Percentiles rank a stretch among this genome's conserved stretches.
Conservation (phyloP, 2,113 vertebrate genomes). For the Antennarius striatus region DNA sequence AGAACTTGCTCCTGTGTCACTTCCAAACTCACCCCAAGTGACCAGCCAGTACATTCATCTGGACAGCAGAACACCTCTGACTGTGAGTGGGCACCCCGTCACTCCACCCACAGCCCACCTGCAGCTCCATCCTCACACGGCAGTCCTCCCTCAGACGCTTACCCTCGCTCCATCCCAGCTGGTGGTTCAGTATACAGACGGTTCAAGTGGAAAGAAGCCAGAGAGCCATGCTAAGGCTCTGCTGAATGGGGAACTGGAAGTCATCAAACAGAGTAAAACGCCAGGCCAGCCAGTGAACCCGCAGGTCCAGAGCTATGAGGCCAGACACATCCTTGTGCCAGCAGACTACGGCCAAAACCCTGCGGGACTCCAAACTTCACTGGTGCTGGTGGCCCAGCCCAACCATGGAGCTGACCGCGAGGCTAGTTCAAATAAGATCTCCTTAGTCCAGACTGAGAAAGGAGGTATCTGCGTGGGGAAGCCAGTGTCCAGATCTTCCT, state of each 20-base stretch:
- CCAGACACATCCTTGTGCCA: conserved; percentile 88
- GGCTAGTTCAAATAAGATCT: conserved; percentile 80
- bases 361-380: conserved; percentile 88
- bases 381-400: conserved; percentile 91
- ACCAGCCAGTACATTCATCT: conserved; percentile 94
- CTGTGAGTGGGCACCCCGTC: conserved; percentile 75
- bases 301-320: conserved; percentile 86
- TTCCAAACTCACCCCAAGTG: conserved; percentile 81
- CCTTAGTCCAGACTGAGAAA: conserved; percentile 85
- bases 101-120: conserved; percentile 84
- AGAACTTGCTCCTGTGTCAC: conserved; percentile 85
- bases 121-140: conserved; percentile 90
- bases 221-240: conserved; percentile 86
- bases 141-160: conserved; percentile 89
- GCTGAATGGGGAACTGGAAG: conserved; percentile 90
- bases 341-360: conserved; percentile 88
- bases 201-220: conserved; percentile 82
- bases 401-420: conserved; percentile 85
- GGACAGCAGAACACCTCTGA: conserved; percentile 88
- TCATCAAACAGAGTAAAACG: conserved; percentile 79
- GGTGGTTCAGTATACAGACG: conserved; percentile 91
- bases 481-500: conserved; percentile 80
- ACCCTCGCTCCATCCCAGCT: conserved; percentile 92
- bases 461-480: conserved; percentile 89
- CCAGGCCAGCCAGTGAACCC: conserved; percentile 77